Percentiles rank a stretch among this genome's conserved stretches.
phyloP scores from a whole-genome alignment of 2,888 invertebrate genomes.

The Acleris emargana region DNA sequence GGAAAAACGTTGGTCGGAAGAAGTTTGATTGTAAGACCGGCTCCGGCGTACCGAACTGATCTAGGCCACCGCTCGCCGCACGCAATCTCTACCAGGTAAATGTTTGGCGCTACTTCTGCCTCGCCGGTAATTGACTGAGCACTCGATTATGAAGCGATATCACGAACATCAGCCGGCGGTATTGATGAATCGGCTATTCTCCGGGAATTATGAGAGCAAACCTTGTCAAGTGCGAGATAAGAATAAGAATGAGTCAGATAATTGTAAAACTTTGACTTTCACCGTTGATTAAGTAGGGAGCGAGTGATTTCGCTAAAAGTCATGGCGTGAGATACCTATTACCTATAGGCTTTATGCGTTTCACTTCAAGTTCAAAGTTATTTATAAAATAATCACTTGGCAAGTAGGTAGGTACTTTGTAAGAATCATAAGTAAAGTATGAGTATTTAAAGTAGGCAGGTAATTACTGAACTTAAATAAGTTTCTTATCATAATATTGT shows the following conservation, averaged over 20 bases:
- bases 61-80: conserved; percentile 62
- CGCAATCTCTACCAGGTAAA: conserved; percentile 53
- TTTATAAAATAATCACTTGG: too few relatives aligned
- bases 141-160: conserved; percentile 25
- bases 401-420: too few relatives aligned
- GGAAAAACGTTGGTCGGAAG: conserved; percentile 47
- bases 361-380: too few relatives aligned
- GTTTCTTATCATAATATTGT: too few relatives aligned
- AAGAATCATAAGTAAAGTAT: too few relatives aligned
- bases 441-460: too few relatives aligned
- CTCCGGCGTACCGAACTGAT: conserved; percentile 47
- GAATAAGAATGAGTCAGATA: conserved; percentile 3
- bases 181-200: conserved; percentile 3
- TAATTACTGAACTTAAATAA: too few relatives aligned
- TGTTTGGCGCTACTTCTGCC: conserved; percentile 36
- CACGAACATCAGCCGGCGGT: background rate
- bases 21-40: conserved; percentile 56
- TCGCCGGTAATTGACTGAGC: conserved; percentile 28
- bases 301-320: too few relatives aligned
- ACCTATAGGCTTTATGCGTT: too few relatives aligned
- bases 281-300: too few relatives aligned
- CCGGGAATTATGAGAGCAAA: background rate
- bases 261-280: too few relatives aligned
- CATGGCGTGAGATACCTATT: too few relatives aligned
- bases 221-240: conserved; percentile 6